Evolutionary conservation across 2,888 invertebrate species (phyloP).

Genomic region (Alentia gelatinosa): DNA sequence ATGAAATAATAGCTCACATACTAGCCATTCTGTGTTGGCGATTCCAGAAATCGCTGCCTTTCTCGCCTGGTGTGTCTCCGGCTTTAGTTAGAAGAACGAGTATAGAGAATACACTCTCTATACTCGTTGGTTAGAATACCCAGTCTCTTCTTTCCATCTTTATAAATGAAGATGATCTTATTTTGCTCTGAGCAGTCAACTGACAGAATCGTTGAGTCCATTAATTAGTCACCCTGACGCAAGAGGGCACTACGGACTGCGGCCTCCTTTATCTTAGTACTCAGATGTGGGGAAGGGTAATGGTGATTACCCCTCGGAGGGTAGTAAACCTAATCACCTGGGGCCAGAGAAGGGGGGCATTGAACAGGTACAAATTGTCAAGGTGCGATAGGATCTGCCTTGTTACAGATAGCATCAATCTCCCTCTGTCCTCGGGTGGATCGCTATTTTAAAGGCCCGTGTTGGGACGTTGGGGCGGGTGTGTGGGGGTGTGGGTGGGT

Average conservation of each 20-base stretch:
- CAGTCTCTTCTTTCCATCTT: too few species aligned
- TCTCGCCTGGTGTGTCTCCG: too few species aligned
- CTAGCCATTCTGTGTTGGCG: too few species aligned
- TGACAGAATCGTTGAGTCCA: not conserved
- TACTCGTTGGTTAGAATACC: too few species aligned
- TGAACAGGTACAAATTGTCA: slow-evolving; percentile 34
- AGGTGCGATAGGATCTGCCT: slow-evolving; percentile 5
- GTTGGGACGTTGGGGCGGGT: not conserved
- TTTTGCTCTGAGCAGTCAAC: too few species aligned
- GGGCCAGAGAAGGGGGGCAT: not conserved
- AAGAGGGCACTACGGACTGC: not conserved
- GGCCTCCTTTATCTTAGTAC: not conserved
- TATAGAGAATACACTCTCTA: too few species aligned
- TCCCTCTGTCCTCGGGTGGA: not conserved
- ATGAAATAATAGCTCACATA: too few species aligned
- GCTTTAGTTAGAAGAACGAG: too few species aligned
- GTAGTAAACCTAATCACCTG: slow-evolving; percentile 32
- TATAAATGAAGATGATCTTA: too few species aligned
- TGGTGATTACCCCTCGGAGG: slow-evolving; percentile 13
- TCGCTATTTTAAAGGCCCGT: not conserved
- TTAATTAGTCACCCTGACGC: not conserved
- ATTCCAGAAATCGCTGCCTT: too few species aligned
- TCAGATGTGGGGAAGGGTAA: not conserved
- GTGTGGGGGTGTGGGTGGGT: not conserved
- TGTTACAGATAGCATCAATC: slow-evolving; percentile 1